Evolutionary conservation across 2,113 vertebrate species (phyloP).

Genomic region (Oncorhynchus keta): DNA sequence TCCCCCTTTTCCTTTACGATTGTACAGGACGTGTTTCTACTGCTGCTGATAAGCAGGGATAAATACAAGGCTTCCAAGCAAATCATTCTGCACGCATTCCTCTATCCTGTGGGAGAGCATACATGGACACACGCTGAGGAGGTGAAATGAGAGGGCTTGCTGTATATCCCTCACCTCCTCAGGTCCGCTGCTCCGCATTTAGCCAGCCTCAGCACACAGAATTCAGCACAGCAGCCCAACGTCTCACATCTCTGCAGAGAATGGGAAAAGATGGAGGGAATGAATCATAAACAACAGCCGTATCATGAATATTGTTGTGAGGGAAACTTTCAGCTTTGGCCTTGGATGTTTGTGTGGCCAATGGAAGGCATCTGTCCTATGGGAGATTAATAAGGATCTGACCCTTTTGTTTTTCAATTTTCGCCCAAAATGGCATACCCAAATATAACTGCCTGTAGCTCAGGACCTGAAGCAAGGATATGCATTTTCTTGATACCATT

Average conservation of each 20-base stretch:
- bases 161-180: constrained; percentile 42
- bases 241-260: constrained; percentile 8
- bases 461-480: no score
- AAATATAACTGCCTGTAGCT: no score
- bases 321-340: constrained; percentile 8
- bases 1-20: no score
- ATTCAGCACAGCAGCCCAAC: no score
- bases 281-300: neutral
- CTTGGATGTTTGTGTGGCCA: constrained; percentile 17
- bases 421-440: no score
- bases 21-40: neutral
- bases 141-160: constrained; percentile 41
- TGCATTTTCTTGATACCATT: no score
- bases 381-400: constrained; percentile 11
- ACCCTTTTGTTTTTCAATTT: no score
- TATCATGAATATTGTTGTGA: constrained; percentile 16
- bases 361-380: constrained; percentile 27
- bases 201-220: constrained; percentile 18
- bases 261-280: constrained; percentile 11
- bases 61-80: constrained; percentile 15
- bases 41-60: constrained; percentile 16
- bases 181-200: constrained; percentile 34
- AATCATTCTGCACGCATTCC: constrained; percentile 15
- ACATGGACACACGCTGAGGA: constrained; percentile 1
- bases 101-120: constrained; percentile 18